A percentile compares a stretch with the other conserved stretches of the same genome.
phyloP scores from a whole-genome alignment of 2,888 invertebrate species.

The Dione vanillae region DNA sequence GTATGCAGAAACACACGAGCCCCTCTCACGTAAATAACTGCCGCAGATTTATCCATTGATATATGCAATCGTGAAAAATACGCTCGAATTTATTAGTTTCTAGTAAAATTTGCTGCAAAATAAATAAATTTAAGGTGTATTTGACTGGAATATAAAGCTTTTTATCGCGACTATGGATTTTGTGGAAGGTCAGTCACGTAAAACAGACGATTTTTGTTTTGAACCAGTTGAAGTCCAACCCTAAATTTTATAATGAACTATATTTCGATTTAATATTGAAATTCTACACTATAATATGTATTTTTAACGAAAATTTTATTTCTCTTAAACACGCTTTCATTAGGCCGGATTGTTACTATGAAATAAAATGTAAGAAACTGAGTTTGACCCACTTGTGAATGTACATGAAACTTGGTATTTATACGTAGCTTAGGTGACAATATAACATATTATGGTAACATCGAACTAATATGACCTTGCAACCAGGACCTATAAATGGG shows the following conservation, averaged over 20 bases:
- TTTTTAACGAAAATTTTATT: background rate
- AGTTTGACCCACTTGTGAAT: too few relatives aligned
- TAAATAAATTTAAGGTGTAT: constrained; percentile 1
- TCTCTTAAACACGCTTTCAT: too few relatives aligned
- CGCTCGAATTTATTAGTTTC: constrained; percentile 2
- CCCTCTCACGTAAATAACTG: constrained; percentile 36
- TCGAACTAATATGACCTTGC: too few relatives aligned
- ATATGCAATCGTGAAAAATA: constrained; percentile 3
- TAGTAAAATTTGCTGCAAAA: constrained; percentile 9
- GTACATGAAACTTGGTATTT: too few relatives aligned
- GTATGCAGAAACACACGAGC: constrained; percentile 38
- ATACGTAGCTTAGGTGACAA: too few relatives aligned
- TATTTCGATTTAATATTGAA: background rate
- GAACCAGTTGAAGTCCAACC: background rate
- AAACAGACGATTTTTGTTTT: background rate
- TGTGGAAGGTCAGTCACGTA: background rate
- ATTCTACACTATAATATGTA: background rate
- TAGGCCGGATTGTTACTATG: too few relatives aligned
- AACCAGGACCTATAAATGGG: too few relatives aligned
- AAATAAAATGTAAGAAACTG: too few relatives aligned
- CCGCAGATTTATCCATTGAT: constrained; percentile 24
- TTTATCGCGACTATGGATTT: background rate
- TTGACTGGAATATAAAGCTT: background rate
- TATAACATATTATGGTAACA: too few relatives aligned
- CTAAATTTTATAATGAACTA: background rate